These are phyloP conservation scores for Pollenia griseotomentosa DNA, from an alignment of 2,888 invertebrate species.

Conservation along the genomic window DNA sequence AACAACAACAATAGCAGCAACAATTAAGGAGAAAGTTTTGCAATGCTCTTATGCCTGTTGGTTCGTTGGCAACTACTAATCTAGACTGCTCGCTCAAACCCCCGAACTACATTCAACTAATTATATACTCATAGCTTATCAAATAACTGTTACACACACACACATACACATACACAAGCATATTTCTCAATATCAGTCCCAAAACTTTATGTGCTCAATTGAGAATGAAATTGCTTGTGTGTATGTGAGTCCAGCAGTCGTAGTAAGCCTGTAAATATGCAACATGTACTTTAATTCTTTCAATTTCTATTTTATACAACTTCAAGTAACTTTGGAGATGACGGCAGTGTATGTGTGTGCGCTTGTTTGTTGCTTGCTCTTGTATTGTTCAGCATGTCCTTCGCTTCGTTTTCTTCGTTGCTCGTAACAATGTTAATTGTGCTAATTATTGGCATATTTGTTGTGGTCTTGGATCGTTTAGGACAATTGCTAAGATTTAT, in stretches of 20 bases:
- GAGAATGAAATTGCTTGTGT: constrained; percentile 69
- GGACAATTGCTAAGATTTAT: constrained; percentile 72
- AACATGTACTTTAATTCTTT: constrained; percentile 63
- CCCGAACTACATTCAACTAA: constrained; percentile 61
- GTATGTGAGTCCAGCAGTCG: constrained; percentile 21
- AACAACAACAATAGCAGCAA: constrained; percentile 21
- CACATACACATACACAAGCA: background rate
- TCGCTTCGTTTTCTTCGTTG: constrained; percentile 28
- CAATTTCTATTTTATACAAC: constrained; percentile 52
- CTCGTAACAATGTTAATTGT: constrained; percentile 70
- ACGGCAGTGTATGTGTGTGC: background rate
- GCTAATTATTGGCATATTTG: constrained; percentile 74
- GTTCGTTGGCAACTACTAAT: constrained; percentile 51
- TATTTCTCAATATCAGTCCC: constrained; percentile 32
- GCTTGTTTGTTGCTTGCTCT: background rate
- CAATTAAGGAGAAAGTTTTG: constrained; percentile 3
- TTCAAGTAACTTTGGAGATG: constrained; percentile 37
- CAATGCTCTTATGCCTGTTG: constrained; percentile 35
- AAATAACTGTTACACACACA: constrained; percentile 49
- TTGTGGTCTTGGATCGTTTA: constrained; percentile 72
- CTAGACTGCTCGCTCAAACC: constrained; percentile 30
- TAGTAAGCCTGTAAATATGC: constrained; percentile 45
- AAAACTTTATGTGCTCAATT: constrained; percentile 68
- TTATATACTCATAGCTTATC: constrained; percentile 64
- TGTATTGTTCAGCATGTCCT: constrained; percentile 14